Base-by-base conservation (phyloP, 2,797 vertebrate genomes). In the Acanthurus lineatus region DNA sequence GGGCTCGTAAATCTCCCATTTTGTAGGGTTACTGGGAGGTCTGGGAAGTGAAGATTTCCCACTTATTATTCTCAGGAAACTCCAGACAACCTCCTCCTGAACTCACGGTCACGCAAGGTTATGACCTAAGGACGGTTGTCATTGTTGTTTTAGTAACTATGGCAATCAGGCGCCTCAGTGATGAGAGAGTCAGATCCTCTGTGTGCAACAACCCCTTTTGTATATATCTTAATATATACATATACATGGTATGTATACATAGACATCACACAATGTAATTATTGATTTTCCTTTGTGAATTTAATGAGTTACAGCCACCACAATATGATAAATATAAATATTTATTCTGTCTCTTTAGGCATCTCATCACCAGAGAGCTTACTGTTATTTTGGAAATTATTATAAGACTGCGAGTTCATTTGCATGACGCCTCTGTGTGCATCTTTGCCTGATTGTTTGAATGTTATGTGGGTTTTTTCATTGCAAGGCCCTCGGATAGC, bases 41-140 rank as follows among this genome's bases (percentile, higher is more conserved):
- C 93, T 94, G 92, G 95, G 96, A 96, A 96, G 92, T 95, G 90
- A 91, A 92, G 85, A 87, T 91, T 96, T 96, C 94, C 96, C 93
- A 90, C 86, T 94, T 93, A 94, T 95, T 95, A 92, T 95, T 89
- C 84, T 84, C 90, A 93, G 95, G 93, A 95, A 94, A 92, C 73
- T 72, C 76, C 88, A 86, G 91, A 92, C 87, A 85, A 78, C 91
- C 92, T 93, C 87, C 90, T 85, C 65, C 61, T 69, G 91, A 88
- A 95, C 91, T 92, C 77, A 51, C 53, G 93, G 93, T 94, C 91
- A 90, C 0, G 6, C 86, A 65, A 87, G 94, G 94, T 91, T 89
- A 84, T 75, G 91, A 95, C 95, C 95, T 94, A 91, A 89, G 88
- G 81, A 88, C 57, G 79, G 68, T 74, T 65, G 45, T 90, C 83